A percentile compares a stretch with the other conserved stretches of the same genome.
These are phyloP conservation scores for Ennomos fuscantarius DNA, from an alignment of 2,888 invertebrate genomes.

Conservation along the genomic window DNA sequence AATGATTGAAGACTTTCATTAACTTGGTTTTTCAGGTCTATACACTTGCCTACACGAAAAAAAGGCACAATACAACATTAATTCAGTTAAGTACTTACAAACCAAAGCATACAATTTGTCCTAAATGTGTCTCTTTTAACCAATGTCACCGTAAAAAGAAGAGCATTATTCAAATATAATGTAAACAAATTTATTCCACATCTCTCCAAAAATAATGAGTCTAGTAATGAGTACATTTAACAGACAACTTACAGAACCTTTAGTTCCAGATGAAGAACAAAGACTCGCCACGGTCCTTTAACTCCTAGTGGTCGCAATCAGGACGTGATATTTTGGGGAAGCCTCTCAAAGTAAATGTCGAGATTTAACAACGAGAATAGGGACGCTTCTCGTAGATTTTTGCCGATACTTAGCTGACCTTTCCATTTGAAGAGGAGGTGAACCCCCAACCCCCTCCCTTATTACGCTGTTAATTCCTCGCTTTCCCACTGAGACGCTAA, in stretches of 20 bases:
- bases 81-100: no score
- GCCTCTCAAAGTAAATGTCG: no score
- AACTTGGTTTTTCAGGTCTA: no score
- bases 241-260: constrained; percentile 26
- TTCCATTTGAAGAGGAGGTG: background rate
- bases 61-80: no score
- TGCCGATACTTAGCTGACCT: no score
- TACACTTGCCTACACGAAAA: no score
- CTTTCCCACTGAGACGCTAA: constrained; percentile 77
- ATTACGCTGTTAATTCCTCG: constrained; percentile 47
- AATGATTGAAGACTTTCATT: no score
- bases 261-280: constrained; percentile 67
- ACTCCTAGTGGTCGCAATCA: constrained; percentile 22
- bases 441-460: constrained; percentile 1
- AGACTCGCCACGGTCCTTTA: constrained; percentile 73
- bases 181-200: constrained; percentile 66
- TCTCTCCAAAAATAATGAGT: constrained; percentile 46
- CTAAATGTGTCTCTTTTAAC: no score
- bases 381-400: no score
- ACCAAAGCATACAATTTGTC: no score
- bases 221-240: constrained; percentile 59
- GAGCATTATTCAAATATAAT: constrained; percentile 50
- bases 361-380: no score
- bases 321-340: background rate
- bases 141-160: constrained; percentile 15